These are phyloP conservation scores for Oscarella lobularis DNA, from an alignment of 37 sponge, comb jelly and placozoan genomes.

Conservation along the genomic window DNA sequence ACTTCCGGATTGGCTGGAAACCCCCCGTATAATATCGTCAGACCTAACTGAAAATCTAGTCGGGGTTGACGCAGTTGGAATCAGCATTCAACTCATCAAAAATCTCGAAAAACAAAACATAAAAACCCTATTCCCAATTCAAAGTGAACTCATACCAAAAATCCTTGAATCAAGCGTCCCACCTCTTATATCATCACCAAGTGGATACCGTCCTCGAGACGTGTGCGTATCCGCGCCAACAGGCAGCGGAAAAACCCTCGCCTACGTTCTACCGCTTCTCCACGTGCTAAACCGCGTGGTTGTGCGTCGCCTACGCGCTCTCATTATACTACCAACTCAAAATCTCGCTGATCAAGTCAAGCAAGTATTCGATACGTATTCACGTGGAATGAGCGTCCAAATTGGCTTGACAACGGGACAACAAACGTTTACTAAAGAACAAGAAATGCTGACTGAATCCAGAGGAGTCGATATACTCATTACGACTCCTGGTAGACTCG, in stretches of 20 bases:
- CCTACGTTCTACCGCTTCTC: constrained; percentile 74
- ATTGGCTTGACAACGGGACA: constrained; percentile 35
- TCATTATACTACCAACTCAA: constrained; percentile 69
- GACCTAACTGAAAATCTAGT: neutral
- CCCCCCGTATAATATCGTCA: neutral
- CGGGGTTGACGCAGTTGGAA: neutral
- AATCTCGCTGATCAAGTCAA: constrained; percentile 69
- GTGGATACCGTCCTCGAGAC: constrained; percentile 37
- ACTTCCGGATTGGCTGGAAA: neutral
- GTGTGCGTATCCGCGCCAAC: constrained; percentile 87
- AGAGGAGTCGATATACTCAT: constrained; percentile 59
- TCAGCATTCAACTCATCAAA: neutral
- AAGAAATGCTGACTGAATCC: constrained; percentile 14
- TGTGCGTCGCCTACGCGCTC: constrained; percentile 26
- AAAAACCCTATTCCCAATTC: neutral
- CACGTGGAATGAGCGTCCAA: constrained; percentile 33
- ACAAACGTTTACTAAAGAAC: constrained; percentile 15
- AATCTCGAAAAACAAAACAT: neutral
- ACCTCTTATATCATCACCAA: neutral
- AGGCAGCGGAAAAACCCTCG: constrained; percentile 90
- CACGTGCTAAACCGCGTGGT: neutral
- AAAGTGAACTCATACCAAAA: neutral
- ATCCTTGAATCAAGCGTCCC: neutral
- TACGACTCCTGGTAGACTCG: constrained; percentile 80
- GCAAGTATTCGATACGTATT: constrained; percentile 40